Base-by-base conservation (phyloP, 2,113 vertebrate genomes). In the Micromys minutus region DNA sequence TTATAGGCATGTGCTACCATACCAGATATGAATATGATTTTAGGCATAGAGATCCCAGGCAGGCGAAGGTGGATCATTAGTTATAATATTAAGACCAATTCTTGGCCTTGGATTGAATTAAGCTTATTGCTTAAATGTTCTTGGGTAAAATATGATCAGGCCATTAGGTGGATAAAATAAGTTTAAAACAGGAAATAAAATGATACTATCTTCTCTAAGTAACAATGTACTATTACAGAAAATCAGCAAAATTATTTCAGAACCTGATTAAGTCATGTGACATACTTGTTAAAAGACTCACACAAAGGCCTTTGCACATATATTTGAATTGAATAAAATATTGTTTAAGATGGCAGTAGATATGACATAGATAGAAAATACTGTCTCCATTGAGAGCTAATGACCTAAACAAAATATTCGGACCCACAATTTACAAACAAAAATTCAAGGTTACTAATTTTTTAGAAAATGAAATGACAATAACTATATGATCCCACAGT, bases 31-130 rank as follows among this genome's bases (percentile, higher is more conserved):
- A 95, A 99, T 99, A 99, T 99, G 99, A 99, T 99, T 99, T 98
- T 99, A 99, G 98, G 42, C 22, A 98, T 99, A n/a, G 99, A 99
- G 98, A 99, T 99, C 98, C 99, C 99, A 39, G 99, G 99, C 95
- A 99, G 57, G 39, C 39, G 63, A 99, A 98, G 96, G 99, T 3
- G 98, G 99, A 21, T 99, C 81, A 59, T 99, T 17, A 99, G 99
- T 84, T 99, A 99, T 96, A 92, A 99, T 74, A 99, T 99, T 90
- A 99, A 94, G 96, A 91, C 61, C 97, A 77, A 2, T 97, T 97
- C 88, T 93, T 81, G 22, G 81, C 26, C 83, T 86, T 91, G 90
- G 83, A 13, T 50, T 21, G 0, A 36, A 0, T 92, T 59, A 63
- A 17, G 29, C 36, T 94, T 26, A 15, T 95, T 96, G 79, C 69